phyloP scores from a whole-genome alignment of 2,113 vertebrate genomes.

The Chionomys nivalis region DNA sequence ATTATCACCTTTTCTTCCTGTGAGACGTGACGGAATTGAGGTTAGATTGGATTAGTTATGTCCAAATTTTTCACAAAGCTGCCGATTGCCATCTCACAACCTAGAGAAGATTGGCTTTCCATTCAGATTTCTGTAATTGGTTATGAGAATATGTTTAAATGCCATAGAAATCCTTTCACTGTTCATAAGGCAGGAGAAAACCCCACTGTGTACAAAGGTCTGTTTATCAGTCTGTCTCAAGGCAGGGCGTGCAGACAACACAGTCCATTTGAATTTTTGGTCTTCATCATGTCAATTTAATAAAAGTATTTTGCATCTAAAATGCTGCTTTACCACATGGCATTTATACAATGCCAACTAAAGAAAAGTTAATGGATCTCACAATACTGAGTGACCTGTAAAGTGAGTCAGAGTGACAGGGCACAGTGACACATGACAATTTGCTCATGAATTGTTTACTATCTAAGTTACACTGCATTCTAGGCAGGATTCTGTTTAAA shows the following conservation, averaged over 20 bases:
- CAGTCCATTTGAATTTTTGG: background rate
- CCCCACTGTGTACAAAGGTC: background rate
- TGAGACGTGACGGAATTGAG: background rate
- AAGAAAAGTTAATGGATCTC: background rate
- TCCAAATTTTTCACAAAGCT: slow-evolving; percentile 14
- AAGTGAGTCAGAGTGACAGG: background rate
- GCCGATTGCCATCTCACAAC: background rate
- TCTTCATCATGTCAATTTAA: background rate
- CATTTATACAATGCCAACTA: background rate
- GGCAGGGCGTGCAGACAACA: background rate
- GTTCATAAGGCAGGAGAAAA: background rate
- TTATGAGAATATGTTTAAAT: slow-evolving; percentile 39
- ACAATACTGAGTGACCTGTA: background rate
- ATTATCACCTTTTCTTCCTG: background rate
- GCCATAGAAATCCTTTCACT: background rate
- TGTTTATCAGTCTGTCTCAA: background rate
- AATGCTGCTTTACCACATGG: background rate
- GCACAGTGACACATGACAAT: background rate
- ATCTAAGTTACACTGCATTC: background rate
- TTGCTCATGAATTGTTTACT: slow-evolving; percentile 3
- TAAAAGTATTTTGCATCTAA: background rate
- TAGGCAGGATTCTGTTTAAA: background rate
- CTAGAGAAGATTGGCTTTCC: background rate
- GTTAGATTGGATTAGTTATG: background rate
- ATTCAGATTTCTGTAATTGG: slow-evolving; percentile 12